Conservation (phyloP, 1,140 invertebrate species). For the Anoplophora glabripennis region DNA sequence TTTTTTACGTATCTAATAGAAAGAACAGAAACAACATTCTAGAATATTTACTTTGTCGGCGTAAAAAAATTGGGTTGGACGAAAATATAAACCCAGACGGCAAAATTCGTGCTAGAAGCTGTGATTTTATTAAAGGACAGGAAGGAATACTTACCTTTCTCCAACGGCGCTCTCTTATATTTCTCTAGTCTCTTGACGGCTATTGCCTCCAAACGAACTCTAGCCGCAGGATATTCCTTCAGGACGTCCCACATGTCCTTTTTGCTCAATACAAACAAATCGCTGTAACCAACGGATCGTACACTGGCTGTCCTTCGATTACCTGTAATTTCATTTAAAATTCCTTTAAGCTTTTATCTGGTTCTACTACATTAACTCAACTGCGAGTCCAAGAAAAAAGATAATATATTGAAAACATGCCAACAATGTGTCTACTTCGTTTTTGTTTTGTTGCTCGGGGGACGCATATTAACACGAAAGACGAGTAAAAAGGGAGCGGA, state of each 20-base stretch:
- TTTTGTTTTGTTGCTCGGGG: background rate
- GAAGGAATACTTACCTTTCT: constrained; percentile 69
- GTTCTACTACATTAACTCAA: constrained; percentile 4
- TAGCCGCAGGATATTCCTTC: constrained; percentile 95
- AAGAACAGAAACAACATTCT: no score
- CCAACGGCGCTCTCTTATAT: constrained; percentile 88
- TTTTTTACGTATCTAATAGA: no score
- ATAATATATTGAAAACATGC: constrained; percentile 13
- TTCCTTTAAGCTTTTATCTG: background rate
- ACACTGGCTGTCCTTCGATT: constrained; percentile 96
- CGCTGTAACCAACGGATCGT: constrained; percentile 95
- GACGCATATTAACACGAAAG: background rate
- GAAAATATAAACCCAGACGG: no score
- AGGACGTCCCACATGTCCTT: constrained; percentile 99
- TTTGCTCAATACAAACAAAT: constrained; percentile 97
- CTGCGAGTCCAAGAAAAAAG: background rate
- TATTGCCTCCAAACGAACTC: constrained; percentile 94
- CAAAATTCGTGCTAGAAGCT: no score
- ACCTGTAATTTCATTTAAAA: constrained; percentile 57
- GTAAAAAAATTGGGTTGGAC: no score
- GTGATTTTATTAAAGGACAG: no score
- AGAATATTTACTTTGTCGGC: no score
- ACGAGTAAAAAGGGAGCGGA: no score
- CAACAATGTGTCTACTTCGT: background rate
- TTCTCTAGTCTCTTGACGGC: constrained; percentile 95